A percentile compares a stretch with the other conserved stretches of the same genome.
Conservation (phyloP, 2,888 invertebrate species). For the Leptogaster cylindrica region DNA sequence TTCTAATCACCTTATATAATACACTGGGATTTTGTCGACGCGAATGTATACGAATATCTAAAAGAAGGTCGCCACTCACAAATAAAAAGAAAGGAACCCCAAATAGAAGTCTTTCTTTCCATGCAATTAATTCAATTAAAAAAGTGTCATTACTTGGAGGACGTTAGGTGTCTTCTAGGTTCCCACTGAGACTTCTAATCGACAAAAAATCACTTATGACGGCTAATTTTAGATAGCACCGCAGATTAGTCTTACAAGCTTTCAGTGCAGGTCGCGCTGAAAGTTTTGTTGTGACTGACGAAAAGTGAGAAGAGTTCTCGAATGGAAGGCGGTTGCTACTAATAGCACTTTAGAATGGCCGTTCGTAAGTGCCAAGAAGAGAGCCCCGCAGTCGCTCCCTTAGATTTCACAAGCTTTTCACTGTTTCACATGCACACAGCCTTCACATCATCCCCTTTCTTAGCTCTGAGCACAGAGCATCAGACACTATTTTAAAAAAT, state of each 20-base stretch:
- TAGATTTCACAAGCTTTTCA: no score
- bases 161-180: no score
- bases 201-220: constrained; percentile 5
- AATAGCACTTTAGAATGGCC: no score
- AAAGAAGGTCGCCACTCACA: background rate
- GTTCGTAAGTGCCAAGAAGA: no score
- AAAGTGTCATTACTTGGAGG: background rate
- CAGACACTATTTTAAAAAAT: no score
- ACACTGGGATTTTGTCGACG: constrained; percentile 25
- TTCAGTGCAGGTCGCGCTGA: constrained; percentile 34
- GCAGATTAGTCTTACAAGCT: constrained; percentile 18
- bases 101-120: background rate
- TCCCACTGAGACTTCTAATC: no score
- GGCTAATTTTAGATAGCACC: constrained; percentile 36
- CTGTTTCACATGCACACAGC: no score
- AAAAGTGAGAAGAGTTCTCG: constrained; percentile 5
- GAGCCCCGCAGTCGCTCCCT: no score
- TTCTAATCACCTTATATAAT: constrained; percentile 22
- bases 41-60: background rate
- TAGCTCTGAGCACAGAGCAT: no score
- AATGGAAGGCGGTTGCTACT: no score
- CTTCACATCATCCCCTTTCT: no score
- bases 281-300: constrained; percentile 31
- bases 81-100: background rate
- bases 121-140: constrained; percentile 3